Conservation (phyloP, 2,888 invertebrate genomes). For the Suillia variegata region DNA sequence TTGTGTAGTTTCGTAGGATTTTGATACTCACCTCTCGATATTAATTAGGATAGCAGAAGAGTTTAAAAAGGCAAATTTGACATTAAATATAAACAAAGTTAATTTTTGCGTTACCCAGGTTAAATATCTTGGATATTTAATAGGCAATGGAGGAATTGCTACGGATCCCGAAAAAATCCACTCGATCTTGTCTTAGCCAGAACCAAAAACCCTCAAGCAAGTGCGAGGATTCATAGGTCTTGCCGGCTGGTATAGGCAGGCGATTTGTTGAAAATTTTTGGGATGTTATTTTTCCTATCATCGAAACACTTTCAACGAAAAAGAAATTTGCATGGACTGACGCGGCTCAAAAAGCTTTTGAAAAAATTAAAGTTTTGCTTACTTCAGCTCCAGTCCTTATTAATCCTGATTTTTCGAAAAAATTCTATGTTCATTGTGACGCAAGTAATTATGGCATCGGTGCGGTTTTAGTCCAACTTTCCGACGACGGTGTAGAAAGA, state of each 20-base stretch:
- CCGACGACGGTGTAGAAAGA: neutral
- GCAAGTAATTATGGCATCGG: slow-evolving; percentile 9
- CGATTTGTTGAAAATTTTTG: slow-evolving; percentile 8
- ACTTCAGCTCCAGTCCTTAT: slow-evolving; percentile 1
- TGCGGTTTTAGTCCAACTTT: slow-evolving; percentile 13
- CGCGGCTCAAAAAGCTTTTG: neutral
- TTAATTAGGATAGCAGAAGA: slow-evolving; percentile 20
- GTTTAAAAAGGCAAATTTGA: slow-evolving; percentile 24
- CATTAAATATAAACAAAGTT: slow-evolving; percentile 23
- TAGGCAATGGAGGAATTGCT: no score
- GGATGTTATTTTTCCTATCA: slow-evolving; percentile 4
- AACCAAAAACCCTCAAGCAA: neutral
- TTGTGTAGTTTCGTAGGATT: slow-evolving; percentile 20
- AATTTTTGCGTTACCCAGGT: no score
- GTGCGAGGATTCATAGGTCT: slow-evolving; percentile 14
- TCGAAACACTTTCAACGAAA: neutral
- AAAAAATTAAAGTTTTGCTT: neutral
- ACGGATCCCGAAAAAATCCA: no score
- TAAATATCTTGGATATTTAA: no score
- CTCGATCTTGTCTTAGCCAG: no score
- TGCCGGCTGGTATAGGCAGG: slow-evolving; percentile 17
- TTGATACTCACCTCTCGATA: slow-evolving; percentile 19
- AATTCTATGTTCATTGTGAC: slow-evolving; percentile 9
- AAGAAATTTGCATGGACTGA: neutral
- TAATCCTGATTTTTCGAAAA: neutral